phyloP scores from a whole-genome alignment of 2,888 invertebrate genomes.

The Harpagoxenus sublaevis region DNA sequence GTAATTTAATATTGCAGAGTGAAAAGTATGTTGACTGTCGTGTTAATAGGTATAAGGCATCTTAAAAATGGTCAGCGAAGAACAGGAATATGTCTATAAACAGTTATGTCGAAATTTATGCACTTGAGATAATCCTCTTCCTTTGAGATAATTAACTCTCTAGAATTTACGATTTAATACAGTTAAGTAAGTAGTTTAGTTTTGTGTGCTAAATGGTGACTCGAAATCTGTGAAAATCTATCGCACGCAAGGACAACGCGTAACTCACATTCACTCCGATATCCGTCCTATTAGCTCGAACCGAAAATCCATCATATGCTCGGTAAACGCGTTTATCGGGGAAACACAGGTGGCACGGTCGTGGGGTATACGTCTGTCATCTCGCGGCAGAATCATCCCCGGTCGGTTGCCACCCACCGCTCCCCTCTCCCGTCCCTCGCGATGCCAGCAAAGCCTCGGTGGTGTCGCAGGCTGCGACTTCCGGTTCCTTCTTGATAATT shows the following conservation, averaged over 20 bases:
- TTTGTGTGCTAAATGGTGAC: neutral
- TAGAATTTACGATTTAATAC: neutral
- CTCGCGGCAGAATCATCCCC: conserved; percentile 20
- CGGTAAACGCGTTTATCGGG: conserved; percentile 34
- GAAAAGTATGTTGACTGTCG: neutral
- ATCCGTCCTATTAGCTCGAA: conserved; percentile 15
- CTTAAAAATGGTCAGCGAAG: neutral
- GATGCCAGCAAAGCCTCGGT: conserved; percentile 1
- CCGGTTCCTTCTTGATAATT: conserved; percentile 83
- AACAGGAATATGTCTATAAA: neutral
- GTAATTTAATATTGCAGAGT: neutral
- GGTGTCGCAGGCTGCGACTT: conserved; percentile 74
- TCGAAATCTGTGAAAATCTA: neutral
- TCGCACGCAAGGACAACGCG: neutral
- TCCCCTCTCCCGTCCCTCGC: neutral
- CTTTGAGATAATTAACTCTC: neutral
- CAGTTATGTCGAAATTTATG: neutral
- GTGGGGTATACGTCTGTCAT: conserved; percentile 53
- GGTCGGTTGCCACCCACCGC: neutral
- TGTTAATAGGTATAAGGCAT: neutral
- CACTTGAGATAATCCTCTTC: neutral
- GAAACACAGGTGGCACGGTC: conserved; percentile 30
- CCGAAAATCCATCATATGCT: conserved; percentile 18
- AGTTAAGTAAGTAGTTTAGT: neutral
- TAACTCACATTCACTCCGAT: conserved; percentile 1